Evolutionary conservation across 2,797 vertebrate species (phyloP), one percentile per base, ranked within the genome.

Genomic region (Rhinoraja longicauda): DNA sequence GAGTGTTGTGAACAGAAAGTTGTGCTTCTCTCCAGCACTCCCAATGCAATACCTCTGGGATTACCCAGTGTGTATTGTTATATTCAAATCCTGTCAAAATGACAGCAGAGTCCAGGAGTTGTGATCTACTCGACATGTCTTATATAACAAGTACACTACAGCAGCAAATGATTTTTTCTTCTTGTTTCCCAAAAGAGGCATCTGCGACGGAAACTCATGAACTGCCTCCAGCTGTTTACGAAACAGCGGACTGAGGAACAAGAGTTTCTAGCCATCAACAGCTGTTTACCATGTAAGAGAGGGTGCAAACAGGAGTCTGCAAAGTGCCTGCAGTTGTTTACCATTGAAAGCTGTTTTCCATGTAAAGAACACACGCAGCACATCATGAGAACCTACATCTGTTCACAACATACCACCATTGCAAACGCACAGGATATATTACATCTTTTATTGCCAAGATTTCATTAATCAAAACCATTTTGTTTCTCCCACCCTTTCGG

Each of bases 281-380:
- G 90, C 90, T 92, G 90, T 92, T 92, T 75, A 73, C 70, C 39
- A 70, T 39, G 86, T 39, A 75, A 45, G 70, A 73, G 84, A 53
- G 39, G 3, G 70, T 29, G 70, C 70, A 92, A 92, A 75, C 39
- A 92, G 24, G 70, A 75, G 39, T 53, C 53, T 15, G 45, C 3
- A 39, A 92, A 92, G 39, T 75, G 90, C 64, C 70, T 57, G 24
- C 39, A 75, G 90, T 75, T 92, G 70, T 92, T 92, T 92, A 75
- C 45, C 70, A n/a, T 75, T 73, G 36, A 92, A 70, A 92, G 90
- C 70, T 92, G 90, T 92, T 92, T 92, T 73, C 67, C 90, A n/a
- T 29, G 72, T 75, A 53, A 92, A 53, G 21, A 73, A 91, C 10
- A 57, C 39, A 73, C 70, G 17, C 70, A 70, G 64, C 73, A 26